Base-by-base conservation (phyloP, 2,113 vertebrate genomes). In the Centrocercus urophasianus region DNA sequence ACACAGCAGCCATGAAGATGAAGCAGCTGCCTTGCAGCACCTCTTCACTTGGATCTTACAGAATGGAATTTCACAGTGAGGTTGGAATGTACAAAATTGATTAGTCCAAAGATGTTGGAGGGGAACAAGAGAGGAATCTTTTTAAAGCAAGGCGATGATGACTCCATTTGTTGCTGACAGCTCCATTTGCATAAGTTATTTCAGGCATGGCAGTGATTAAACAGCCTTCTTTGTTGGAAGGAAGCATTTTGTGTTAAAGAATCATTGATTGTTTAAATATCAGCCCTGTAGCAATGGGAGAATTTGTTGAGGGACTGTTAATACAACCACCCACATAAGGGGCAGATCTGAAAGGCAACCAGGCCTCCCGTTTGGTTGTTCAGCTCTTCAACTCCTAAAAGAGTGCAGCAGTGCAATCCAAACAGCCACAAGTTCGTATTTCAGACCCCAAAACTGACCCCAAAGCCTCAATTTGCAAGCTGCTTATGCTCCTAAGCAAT, bases 121-220 rank as follows among this genome's bases (percentile, higher is more conserved):
- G 54, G 60, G 8, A 77, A 64, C 3, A n/a, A 71, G 13, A 1
- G 24, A 64, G 9, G 38, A 65, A 47, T 25, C 30, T 34, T 76
- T 67, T 64, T 83, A 21, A 93, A 64, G 43, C 13, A 86, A 91
- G 59, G 32, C 5, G 1, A 32, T 45, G 10, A 52, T 12, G 54
- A 15, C 38, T 83, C 54, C 59, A 2, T 84, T 76, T 83, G 54
- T 59, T 42, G 50, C 83, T 14, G 22, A 70, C 60, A 93, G 54
- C 65, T 89, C 59, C 10, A 92, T 93, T 93, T 87, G 78, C 1
- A 2, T 8, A 52, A 82, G 17, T 88, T 94, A 96, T 87, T 91
- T 72, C 80, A 61, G 66, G 45, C 25, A 78, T 47, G 21, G 3
- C 11, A 40, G 48, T 36, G 47, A 89, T 65, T 63, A 83, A 90